Evolutionary conservation across 2,888 invertebrate genomes (phyloP), one percentile per base, ranked within the genome.

Genomic region (Pandemis heparana): DNA sequence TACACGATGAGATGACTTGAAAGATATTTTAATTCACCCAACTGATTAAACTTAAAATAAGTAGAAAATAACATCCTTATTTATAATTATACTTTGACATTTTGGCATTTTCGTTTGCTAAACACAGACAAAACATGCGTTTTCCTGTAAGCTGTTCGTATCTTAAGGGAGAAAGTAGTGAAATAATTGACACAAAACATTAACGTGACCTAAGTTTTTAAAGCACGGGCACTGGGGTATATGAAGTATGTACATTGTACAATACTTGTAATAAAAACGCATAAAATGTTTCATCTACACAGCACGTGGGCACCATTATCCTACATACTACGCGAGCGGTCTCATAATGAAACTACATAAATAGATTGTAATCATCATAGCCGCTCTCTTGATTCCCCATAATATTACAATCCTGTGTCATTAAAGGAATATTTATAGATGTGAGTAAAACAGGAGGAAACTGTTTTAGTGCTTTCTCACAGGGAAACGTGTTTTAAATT

Each of bases 311-410:
- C 46, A 60, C 38, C 16, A 41, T 38, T 48, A 43, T 41, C 39
- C 39, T 16, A 59, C 38, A 60, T 66, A 61, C 53, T 53, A 39
- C 39, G 48, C 23, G 51, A 12, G 32, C 41, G 39, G 41, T 61
- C 41, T 1, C 38, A 23, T 39, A 48, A 61, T 66, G 66, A 41
- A 43, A 66, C 60, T 23, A 65, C 18, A 10, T 23, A 60, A 41
- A 53, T 66, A 60, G 51, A 53, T 66, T 41, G 39, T 32, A 48
- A 51, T 61, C 48, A 71, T 39, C 39, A 23, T 60, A 16, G 23
- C 41, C 32, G 41, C 23, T 53, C 16, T 53, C 41, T 41, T 61
- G 18, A 18, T 53, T 18, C 8, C 9, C 18, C n/a, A 48, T 48
- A 48, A 48, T n/a, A 53, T 16, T 53, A 53, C 53, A 18, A 53